Base-by-base conservation (phyloP, 2,888 invertebrate genomes). In the Entomobrya multifasciata region DNA sequence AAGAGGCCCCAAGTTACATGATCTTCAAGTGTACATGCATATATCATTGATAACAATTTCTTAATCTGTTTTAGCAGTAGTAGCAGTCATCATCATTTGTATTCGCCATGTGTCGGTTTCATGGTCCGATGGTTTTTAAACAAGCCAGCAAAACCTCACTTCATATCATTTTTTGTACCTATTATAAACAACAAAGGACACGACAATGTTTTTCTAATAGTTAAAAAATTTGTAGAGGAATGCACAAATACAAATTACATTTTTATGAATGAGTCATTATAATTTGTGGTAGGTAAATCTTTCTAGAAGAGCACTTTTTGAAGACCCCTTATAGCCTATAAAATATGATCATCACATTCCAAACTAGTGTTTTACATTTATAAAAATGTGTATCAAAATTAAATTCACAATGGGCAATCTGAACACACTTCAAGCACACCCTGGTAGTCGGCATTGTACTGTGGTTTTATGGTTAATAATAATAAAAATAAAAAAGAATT, bases 91-190 rank as follows among this genome's bases (percentile, higher is more conserved):
- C 72, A 79, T 85, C 79, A 85, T 79, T 85, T 85, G 72, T 72
- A 85, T 78, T 79, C 85, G 72, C 52, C 85, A 79, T 72, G 76
- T 80, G 86, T 86, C 86, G 80, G 86, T 80, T 80, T 86, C 86
- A 80, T 80, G 86, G 86, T 86, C 86, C 76, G 80, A 62, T 76
- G 80, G 22, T 25, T 60, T 76, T n/a, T 80, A 80, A 80, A 72
- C 80, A 86, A 72, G 86, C 86, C 72, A 74, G 62, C 60, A 76
- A 36, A 77, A 77, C 44, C 67, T 55, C n/a, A n/a, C n/a, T n/a
- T n/a, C 52, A 82, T 44, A 62, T 65, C 30, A 36, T 67, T 57
- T 57, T 74, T 60, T 41, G 3, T 55, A 36, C 62, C 74, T 30
- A 30, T 82, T 52, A 57, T 20, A 47, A 52, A 22, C 60, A 76